Base-by-base conservation (phyloP, 2,888 invertebrate species). In the Apotomis betuletana region DNA sequence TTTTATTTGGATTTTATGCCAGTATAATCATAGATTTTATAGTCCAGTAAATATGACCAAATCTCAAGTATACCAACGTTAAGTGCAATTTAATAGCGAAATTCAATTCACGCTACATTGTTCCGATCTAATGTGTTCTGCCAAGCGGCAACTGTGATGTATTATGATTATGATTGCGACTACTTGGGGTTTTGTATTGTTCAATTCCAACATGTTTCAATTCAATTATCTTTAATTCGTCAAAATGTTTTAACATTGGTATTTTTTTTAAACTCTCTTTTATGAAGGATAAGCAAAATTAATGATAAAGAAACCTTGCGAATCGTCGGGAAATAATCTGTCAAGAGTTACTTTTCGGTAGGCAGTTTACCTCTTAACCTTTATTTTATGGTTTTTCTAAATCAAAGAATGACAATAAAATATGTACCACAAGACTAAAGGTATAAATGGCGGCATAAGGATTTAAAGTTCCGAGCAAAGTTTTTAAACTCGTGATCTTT, bases 161-260 rank as follows among this genome's bases (percentile, higher is more conserved):
- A 69, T 55, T 69, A 69, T 69, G 68, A 61, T 61, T 55, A 61
- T 61, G 68, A 61, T 61, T 46, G 27, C 55, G 44, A n/a, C 61
- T 9, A 60, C 60, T 67, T 54, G 12, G 5, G 5, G 12, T 9
- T 46, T 62, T 4, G 65, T 54, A 12, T 12, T 49, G 36, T 12
- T 62, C 27, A 51, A 51, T 51, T 62, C 36, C 49, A 27, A 36
- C 10, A 60, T 46, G 13, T 60, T 49, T 36, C 27, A 62, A 62
- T 49, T 36, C 27, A 62, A 62, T 62, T 36, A 36, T 62, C 1
- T 46, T 51, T 3, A 1, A n/a, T 59, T 12, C n/a, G 36, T 12
- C 9, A 6, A 9, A 9, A 9, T 49, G 49, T 44, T 44, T 44
- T 44, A 44, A 6, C 6, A 10, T 5, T 27, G 5, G 4, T n/a